phyloP scores from a whole-genome alignment of 2,797 vertebrate species.

The Thunnus albacares region DNA sequence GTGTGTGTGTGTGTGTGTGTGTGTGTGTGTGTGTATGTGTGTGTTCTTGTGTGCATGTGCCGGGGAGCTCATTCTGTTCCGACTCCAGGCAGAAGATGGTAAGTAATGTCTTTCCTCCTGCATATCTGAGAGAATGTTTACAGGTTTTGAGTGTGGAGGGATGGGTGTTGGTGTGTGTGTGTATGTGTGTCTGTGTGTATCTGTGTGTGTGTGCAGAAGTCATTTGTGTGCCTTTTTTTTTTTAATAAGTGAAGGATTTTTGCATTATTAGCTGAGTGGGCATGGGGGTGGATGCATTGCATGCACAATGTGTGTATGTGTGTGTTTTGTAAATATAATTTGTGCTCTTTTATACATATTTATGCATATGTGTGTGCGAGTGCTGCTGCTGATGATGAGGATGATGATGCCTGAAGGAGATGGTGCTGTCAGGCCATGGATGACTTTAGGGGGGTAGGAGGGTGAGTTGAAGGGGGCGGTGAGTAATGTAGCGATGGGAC shows the following conservation, averaged over 20 bases:
- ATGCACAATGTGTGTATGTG: constrained; percentile 19
- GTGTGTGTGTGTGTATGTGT: constrained; percentile 73
- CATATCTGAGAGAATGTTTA: constrained; percentile 72
- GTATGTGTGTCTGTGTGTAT: constrained; percentile 39
- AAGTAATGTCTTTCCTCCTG: constrained; percentile 80
- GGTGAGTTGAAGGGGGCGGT: constrained; percentile 7
- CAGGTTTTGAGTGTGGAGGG: constrained; percentile 44
- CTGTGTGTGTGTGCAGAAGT: constrained; percentile 47
- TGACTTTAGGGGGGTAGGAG: constrained; percentile 36
- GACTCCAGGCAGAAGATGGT: constrained; percentile 87
- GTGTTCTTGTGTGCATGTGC: constrained; percentile 73
- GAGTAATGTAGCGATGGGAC: constrained; percentile 45
- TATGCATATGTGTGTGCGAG: constrained; percentile 41
- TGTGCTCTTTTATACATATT: constrained; percentile 42
- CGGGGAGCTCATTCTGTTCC: constrained; percentile 81
- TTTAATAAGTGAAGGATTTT: constrained; percentile 57
- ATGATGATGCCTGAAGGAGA: constrained; percentile 55
- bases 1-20: constrained; percentile 66
- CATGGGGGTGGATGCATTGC: constrained; percentile 36
- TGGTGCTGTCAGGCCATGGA: constrained; percentile 49
- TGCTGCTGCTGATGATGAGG: constrained; percentile 44
- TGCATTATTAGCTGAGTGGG: constrained; percentile 77
- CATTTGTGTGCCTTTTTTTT: constrained; percentile 42
- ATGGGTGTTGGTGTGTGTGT: constrained; percentile 38
- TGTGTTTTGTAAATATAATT: constrained; percentile 54